Evolutionary conservation across 2,113 vertebrate genomes (phyloP).

Genomic region (Brienomyrus longianalis): DNA sequence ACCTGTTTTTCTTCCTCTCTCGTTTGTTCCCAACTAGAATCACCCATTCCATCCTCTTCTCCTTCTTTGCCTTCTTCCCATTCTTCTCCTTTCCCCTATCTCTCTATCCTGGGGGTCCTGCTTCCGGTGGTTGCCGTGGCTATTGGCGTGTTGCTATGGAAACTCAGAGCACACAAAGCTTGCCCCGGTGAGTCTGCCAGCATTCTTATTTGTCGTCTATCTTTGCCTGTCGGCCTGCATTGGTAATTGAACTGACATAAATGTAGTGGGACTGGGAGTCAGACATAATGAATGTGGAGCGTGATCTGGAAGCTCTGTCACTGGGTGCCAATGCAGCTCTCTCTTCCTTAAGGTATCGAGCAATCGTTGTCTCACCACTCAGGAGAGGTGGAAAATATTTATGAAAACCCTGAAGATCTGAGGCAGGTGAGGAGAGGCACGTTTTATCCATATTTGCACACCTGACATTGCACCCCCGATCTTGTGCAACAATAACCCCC

Average conservation of each 20-base stretch:
- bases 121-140: slow-evolving; percentile 57
- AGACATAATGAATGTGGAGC: slow-evolving; percentile 47
- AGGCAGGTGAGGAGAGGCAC: slow-evolving; percentile 57
- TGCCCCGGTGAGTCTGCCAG: slow-evolving; percentile 55
- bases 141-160: slow-evolving; percentile 66
- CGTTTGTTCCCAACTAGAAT: not conserved
- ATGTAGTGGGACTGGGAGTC: slow-evolving; percentile 45
- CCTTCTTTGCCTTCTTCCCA: slow-evolving; percentile 33
- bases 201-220: slow-evolving; percentile 45
- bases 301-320: slow-evolving; percentile 13
- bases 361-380: slow-evolving; percentile 54
- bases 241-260: slow-evolving; percentile 43
- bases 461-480: not conserved
- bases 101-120: slow-evolving; percentile 61
- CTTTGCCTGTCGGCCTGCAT: slow-evolving; percentile 40
- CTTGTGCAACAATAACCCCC: not conserved
- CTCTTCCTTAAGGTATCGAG: slow-evolving; percentile 46
- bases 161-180: slow-evolving; percentile 55
- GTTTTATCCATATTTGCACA: not conserved
- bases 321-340: not conserved
- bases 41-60: not conserved
- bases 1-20: not conserved
- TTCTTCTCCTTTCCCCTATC: slow-evolving; percentile 40
- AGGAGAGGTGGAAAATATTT: slow-evolving; percentile 59
- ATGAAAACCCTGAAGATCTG: slow-evolving; percentile 63